phyloP scores from a whole-genome alignment of 2,113 vertebrate species.

The Psammodynastes pulverulentus region DNA sequence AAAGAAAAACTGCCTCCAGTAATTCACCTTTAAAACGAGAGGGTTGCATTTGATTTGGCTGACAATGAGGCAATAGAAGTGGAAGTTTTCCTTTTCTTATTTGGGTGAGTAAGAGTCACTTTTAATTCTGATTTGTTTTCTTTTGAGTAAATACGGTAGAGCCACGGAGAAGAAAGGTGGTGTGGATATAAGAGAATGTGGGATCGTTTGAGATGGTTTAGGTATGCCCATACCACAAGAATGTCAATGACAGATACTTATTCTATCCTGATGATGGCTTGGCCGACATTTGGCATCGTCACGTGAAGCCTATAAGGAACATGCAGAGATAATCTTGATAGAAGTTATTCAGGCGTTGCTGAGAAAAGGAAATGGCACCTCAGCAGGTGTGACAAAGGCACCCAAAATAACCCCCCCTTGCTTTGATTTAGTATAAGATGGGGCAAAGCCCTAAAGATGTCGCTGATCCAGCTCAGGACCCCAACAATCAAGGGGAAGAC shows the following conservation, averaged over 20 bases:
- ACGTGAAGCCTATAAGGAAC: not conserved
- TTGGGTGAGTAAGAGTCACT: too few relatives aligned
- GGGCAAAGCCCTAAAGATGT: constrained; percentile 38
- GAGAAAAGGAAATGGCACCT: not conserved
- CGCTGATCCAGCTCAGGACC: constrained; percentile 61
- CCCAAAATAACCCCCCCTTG: not conserved
- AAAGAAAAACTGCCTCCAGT: too few relatives aligned
- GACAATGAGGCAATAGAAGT: too few relatives aligned
- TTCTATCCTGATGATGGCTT: not conserved
- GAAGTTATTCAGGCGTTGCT: not conserved
- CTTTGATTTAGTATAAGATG: not conserved
- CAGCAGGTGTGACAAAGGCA: not conserved
- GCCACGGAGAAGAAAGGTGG: not conserved
- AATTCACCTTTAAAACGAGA: too few relatives aligned
- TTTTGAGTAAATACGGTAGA: not conserved
- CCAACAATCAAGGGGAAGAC: constrained; percentile 71
- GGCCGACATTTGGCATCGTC: not conserved
- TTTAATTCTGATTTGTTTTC: not conserved
- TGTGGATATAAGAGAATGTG: not conserved
- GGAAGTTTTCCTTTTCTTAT: too few relatives aligned
- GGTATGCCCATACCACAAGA: not conserved
- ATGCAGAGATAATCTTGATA: not conserved
- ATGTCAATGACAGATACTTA: not conserved
- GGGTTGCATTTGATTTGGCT: too few relatives aligned
- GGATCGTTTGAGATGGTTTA: not conserved